A percentile compares a stretch with the other conserved stretches of the same genome.
Conservation (phyloP, 2,888 invertebrate species). For the Ecdyonurus torrentis region DNA sequence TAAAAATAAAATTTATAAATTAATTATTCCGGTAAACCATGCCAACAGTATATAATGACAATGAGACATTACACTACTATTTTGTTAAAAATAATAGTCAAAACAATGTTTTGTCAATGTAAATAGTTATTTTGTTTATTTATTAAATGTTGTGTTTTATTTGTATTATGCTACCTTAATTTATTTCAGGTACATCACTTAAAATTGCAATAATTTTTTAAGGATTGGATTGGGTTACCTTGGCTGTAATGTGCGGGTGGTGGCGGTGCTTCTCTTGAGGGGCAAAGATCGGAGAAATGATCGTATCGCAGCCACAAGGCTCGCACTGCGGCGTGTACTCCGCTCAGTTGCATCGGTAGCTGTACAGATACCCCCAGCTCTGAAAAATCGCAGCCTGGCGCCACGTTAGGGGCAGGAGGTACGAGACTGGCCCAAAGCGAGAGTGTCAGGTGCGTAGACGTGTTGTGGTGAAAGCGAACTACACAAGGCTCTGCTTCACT, state of each 20-base stretch:
- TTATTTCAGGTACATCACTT: too few relatives aligned
- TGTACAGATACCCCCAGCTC: constrained; percentile 34
- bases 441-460: constrained; percentile 24
- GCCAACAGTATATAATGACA: too few relatives aligned
- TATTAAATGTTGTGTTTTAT: too few relatives aligned
- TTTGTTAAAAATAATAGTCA: too few relatives aligned
- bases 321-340: constrained; percentile 34
- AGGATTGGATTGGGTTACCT: too few relatives aligned
- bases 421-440: constrained; percentile 23
- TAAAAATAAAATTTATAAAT: too few relatives aligned
- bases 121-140: too few relatives aligned
- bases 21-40: too few relatives aligned
- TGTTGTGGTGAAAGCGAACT: constrained; percentile 15
- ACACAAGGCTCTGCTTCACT: constrained; percentile 10
- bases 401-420: constrained; percentile 27
- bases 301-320: constrained; percentile 39
- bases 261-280: constrained; percentile 23
- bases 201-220: too few relatives aligned
- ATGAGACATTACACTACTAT: too few relatives aligned
- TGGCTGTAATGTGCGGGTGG: constrained; percentile 19
- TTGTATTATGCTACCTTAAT: too few relatives aligned
- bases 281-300: constrained; percentile 34
- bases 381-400: constrained; percentile 27
- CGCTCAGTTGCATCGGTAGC: constrained; percentile 36
- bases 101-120: too few relatives aligned